Conservation (phyloP, 1,140 invertebrate genomes). For the Ostrea edulis region DNA sequence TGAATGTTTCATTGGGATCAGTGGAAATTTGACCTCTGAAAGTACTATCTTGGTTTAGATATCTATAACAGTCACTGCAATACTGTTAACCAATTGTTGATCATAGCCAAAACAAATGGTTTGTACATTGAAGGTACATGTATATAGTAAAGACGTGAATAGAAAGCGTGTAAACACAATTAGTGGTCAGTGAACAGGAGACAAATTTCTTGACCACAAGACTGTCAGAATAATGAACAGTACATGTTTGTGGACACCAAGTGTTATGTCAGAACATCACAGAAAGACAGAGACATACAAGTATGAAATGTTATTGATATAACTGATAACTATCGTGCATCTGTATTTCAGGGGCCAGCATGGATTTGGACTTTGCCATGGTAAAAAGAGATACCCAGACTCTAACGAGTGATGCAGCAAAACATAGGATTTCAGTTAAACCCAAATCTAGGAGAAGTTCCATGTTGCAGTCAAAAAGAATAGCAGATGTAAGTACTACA, state of each 20-base stretch:
- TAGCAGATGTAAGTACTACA: not conserved
- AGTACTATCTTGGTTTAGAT: too few relatives aligned
- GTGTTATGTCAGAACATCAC: not conserved
- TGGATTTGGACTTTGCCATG: conserved; percentile 48
- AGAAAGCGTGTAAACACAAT: not conserved
- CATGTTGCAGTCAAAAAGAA: not conserved
- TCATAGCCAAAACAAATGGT: too few relatives aligned
- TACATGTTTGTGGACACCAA: not conserved
- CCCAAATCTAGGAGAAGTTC: conserved; percentile 58
- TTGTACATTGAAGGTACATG: not conserved
- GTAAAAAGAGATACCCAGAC: conserved; percentile 55
- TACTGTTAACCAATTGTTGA: too few relatives aligned
- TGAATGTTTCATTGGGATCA: too few relatives aligned
- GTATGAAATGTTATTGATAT: not conserved
- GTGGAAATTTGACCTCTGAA: too few relatives aligned
- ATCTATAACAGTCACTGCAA: too few relatives aligned
- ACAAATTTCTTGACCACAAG: not conserved
- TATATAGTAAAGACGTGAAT: not conserved
- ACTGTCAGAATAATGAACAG: not conserved
- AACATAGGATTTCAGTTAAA: conserved; percentile 70
- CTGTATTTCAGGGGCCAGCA: conserved; percentile 24
- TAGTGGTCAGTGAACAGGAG: not conserved
- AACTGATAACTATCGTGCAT: not conserved
- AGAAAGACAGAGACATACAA: not conserved
- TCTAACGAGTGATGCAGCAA: conserved; percentile 66